Evolutionary conservation across 1,140 invertebrate species (phyloP), one percentile per base, ranked within the genome.

Genomic region (Drosophila seguyi): DNA sequence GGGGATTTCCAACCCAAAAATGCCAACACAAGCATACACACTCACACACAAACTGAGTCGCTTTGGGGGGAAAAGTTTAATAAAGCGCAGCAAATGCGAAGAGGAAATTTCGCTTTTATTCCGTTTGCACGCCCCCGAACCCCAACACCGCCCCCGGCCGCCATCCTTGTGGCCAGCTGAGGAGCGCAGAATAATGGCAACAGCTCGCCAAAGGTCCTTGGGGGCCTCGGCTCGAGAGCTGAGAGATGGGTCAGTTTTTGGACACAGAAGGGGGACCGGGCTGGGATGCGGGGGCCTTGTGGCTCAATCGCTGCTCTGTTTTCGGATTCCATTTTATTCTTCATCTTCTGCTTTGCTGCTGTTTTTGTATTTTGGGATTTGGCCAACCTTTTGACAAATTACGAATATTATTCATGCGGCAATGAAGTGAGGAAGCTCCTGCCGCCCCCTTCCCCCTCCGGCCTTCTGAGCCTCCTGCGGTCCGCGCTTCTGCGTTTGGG

Each of bases 361-460:
- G 69, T 58, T 75, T 74, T 88, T 81, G 82, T 90, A 81, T 90
- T 88, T 90, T 90, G 85, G 85, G 85, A 90, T 90, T 90, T 90
- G 85, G 81, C 86, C 86, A 85, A 90, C 81, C 81, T 90, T 90
- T 91, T 91, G 90, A 91, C 86, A 91, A 91, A 91, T 91, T 91
- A 81, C 90, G 73, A 82, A 91, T 90, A 91, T 91, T 91, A 91
- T 91, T 91, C 81, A 91, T 88, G 90, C 79, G 79, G 78, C 90
- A 87, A 88, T 88, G 83, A 91, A 91, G 83, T 91, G 83, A 75
- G 83, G 77, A 81, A 87, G 77, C 74, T 75, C 61, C 47, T 65
- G 73, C 52, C 48, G 66, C 60, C 52, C 59, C 77, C 31, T 2
- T 25, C 25, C 56, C 77, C 60, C 31, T 4, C 58, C 29, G 18